These are phyloP conservation scores for Ridgeia piscesae DNA, from an alignment of 1,140 invertebrate species.

Conservation along the genomic window DNA sequence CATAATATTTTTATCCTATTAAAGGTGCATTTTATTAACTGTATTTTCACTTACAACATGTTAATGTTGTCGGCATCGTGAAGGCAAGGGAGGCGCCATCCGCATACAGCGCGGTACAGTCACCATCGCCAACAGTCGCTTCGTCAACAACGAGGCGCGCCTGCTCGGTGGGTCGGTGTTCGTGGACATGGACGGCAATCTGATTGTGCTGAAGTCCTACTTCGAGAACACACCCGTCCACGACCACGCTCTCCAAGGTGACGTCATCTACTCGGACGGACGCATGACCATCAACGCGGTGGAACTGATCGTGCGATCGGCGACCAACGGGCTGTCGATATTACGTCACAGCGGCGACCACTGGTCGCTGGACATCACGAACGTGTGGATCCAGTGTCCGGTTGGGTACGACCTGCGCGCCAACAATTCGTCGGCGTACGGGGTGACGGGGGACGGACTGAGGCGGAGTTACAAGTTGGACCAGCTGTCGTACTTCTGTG, in stretches of 20 bases:
- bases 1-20: too few relatives aligned
- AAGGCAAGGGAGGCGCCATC: slow-evolving; percentile 27
- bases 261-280: slow-evolving; percentile 27
- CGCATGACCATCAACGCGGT: slow-evolving; percentile 21
- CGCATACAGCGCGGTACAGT: slow-evolving; percentile 21
- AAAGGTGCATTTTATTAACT: too few relatives aligned
- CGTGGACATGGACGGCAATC: slow-evolving; percentile 25
- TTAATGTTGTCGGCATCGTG: too few relatives aligned
- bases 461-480: slow-evolving; percentile 10
- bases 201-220: slow-evolving; percentile 3
- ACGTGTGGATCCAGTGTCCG: slow-evolving; percentile 29
- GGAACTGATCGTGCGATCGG: slow-evolving; percentile 5
- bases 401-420: slow-evolving; percentile 24
- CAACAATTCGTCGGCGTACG: slow-evolving; percentile 26
- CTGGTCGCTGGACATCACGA: slow-evolving; percentile 26
- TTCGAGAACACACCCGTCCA: slow-evolving; percentile 18
- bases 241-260: slow-evolving; percentile 24
- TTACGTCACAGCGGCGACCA: slow-evolving; percentile 25
- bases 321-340: slow-evolving; percentile 22
- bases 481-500: slow-evolving; percentile 28
- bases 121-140: slow-evolving; percentile 8
- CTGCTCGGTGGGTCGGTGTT: slow-evolving; percentile 24
- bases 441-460: slow-evolving; percentile 1
- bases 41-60: too few relatives aligned
- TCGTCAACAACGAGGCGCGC: slow-evolving; percentile 21